phyloP scores from a whole-genome alignment of 2,888 invertebrate species.

The Siphonodentalium dalli region DNA sequence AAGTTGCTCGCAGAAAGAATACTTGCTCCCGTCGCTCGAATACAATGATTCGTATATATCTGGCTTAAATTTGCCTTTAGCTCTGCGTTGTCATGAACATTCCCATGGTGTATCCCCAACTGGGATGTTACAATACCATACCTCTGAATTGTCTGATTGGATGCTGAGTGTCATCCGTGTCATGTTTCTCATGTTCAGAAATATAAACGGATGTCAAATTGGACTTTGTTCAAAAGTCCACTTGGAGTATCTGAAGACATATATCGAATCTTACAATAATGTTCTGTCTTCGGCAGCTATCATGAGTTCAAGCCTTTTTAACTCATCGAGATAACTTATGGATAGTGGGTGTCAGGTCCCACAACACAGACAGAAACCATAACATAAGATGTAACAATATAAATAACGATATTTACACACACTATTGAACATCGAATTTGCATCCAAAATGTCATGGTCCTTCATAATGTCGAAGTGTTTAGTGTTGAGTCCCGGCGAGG shows the following conservation, averaged over 20 bases:
- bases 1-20: too few relatives aligned
- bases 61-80: neutral
- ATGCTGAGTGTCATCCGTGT: slow-evolving; percentile 13
- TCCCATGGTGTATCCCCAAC: neutral
- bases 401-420: too few relatives aligned
- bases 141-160: neutral
- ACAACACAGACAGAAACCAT: too few relatives aligned
- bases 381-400: too few relatives aligned
- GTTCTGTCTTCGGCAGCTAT: slow-evolving; percentile 4
- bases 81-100: slow-evolving; percentile 4
- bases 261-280: slow-evolving; percentile 4
- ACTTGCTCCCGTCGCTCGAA: neutral
- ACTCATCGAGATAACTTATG: slow-evolving; percentile 6
- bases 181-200: slow-evolving; percentile 18
- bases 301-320: slow-evolving; percentile 4
- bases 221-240: slow-evolving; percentile 22
- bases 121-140: neutral
- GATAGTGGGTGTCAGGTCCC: too few relatives aligned
- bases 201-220: slow-evolving; percentile 24
- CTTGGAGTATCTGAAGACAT: slow-evolving; percentile 11
- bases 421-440: slow-evolving; percentile 8
- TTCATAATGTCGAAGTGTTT: slow-evolving; percentile 21
- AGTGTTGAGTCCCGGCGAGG: slow-evolving; percentile 20
- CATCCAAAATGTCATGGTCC: slow-evolving; percentile 9
- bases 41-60: slow-evolving; percentile 9